Conservation (phyloP, 2,113 vertebrate species). For the Penelope pileata region DNA sequence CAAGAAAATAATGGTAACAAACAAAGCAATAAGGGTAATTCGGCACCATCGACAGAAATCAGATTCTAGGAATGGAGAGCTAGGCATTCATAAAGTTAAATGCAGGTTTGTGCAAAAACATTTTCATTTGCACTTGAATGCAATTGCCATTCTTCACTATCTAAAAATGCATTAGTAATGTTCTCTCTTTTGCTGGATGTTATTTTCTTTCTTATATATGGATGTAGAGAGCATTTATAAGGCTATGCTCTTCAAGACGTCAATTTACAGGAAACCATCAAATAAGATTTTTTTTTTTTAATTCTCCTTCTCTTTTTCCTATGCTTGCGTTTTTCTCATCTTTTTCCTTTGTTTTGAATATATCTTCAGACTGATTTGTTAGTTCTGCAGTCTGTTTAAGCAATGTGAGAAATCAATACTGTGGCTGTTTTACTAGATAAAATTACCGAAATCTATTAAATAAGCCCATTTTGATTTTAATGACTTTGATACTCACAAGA, state of each 20-base stretch:
- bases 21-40: not conserved
- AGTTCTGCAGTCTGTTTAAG: not conserved
- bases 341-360: not conserved
- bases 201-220: not conserved
- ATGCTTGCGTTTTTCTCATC: not conserved
- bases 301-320: not conserved
- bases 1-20: too few species aligned
- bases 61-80: not conserved
- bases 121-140: not conserved
- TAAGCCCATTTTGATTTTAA: not conserved
- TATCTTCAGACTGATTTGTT: not conserved
- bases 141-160: not conserved
- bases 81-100: not conserved
- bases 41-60: not conserved
- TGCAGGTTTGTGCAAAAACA: not conserved
- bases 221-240: not conserved
- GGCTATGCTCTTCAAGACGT: not conserved
- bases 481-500: not conserved
- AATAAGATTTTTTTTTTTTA: not conserved
- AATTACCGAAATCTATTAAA: not conserved
- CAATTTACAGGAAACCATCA: not conserved
- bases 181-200: not conserved
- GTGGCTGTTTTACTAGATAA: not conserved
- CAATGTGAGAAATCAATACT: not conserved
- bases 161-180: not conserved